Evolutionary conservation across 2,797 vertebrate genomes (phyloP).

Genomic region (Phalanger gymnotis): DNA sequence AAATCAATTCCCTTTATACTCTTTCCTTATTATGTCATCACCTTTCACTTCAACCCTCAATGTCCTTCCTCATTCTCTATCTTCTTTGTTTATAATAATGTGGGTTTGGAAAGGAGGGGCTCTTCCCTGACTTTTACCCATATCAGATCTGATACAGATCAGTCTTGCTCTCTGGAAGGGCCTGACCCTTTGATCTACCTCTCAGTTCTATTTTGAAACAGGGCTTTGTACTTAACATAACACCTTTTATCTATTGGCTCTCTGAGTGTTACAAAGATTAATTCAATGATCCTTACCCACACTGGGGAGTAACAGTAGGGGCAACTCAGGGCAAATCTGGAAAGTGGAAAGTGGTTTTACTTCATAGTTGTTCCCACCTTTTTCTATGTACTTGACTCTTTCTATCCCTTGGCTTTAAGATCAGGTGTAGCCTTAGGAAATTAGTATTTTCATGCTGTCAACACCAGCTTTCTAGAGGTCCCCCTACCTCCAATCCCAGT

Average conservation of each 20-base stretch:
- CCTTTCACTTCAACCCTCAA: background rate
- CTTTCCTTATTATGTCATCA: background rate
- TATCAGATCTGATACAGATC: background rate
- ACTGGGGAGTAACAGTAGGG: background rate
- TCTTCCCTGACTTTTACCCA: background rate
- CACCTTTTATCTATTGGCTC: background rate
- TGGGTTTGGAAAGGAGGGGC: background rate
- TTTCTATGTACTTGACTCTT: background rate
- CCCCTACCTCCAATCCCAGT: background rate
- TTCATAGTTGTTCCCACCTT: background rate
- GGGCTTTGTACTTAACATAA: background rate
- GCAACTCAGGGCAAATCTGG: background rate
- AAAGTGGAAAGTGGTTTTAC: background rate
- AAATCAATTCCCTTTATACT: background rate
- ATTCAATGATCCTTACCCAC: background rate
- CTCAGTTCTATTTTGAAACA: background rate
- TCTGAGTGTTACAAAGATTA: background rate
- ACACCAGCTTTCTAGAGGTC: background rate
- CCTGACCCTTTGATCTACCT: background rate
- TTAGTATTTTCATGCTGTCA: background rate
- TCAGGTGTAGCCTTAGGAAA: background rate
- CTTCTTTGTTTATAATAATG: background rate
- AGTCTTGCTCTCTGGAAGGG: background rate
- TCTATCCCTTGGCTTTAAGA: background rate
- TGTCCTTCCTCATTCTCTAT: background rate